A percentile compares a stretch with the other conserved stretches of the same genome.
Conservation (phyloP, 2,888 invertebrate genomes). For the Lepidochitona cinerea region DNA sequence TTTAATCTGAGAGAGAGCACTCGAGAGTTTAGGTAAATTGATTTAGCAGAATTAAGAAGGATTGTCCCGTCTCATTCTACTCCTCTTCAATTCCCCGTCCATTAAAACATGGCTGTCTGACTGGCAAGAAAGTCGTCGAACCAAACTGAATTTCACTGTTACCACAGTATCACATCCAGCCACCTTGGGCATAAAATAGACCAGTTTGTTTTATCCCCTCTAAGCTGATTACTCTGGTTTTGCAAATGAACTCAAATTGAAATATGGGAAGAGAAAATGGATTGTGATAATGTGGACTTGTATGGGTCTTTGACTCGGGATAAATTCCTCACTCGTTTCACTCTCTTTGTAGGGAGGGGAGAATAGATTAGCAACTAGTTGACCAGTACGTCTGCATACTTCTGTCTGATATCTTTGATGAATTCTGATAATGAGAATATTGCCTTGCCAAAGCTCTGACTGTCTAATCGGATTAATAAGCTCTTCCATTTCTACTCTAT, state of each 20-base stretch:
- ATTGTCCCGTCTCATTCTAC: background rate
- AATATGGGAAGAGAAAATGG: background rate
- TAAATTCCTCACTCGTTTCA: background rate
- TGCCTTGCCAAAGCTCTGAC: too few species aligned
- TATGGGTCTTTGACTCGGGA: too few species aligned
- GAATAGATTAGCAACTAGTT: too few species aligned
- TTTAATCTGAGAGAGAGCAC: slow-evolving; percentile 6
- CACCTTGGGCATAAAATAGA: slow-evolving; percentile 8
- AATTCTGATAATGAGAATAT: too few species aligned
- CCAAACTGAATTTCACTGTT: background rate
- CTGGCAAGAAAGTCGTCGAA: background rate
- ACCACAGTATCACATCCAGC: background rate
- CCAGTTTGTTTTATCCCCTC: slow-evolving; percentile 4
- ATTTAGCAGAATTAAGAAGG: slow-evolving; percentile 7
- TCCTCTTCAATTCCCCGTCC: slow-evolving; percentile 1
- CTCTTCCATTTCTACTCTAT: too few species aligned
- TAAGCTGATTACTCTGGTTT: slow-evolving; percentile 7
- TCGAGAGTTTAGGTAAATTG: slow-evolving; percentile 7
- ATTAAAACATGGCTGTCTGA: background rate
- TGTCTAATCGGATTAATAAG: too few species aligned
- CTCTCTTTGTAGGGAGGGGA: background rate
- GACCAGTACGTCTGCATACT: too few species aligned
- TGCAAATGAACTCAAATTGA: slow-evolving; percentile 8
- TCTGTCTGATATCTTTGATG: too few species aligned
- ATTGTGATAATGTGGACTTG: background rate